phyloP scores from a whole-genome alignment of 2,888 invertebrate genomes.

The Tryphoninae sp. region DNA sequence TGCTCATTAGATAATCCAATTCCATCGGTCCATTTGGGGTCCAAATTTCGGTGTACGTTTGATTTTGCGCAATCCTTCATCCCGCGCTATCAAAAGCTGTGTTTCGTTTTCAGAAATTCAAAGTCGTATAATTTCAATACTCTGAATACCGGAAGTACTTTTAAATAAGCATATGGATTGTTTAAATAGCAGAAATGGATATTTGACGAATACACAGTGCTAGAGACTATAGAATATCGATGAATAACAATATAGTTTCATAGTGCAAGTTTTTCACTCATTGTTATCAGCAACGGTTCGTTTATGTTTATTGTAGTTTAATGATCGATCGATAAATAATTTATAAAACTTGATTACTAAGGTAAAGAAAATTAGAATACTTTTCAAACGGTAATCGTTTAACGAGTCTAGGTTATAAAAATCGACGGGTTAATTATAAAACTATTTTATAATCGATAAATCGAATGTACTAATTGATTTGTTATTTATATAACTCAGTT shows the following conservation, averaged over 20 bases:
- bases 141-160: neutral
- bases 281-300: neutral
- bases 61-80: neutral
- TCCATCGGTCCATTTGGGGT: neutral
- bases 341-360: neutral
- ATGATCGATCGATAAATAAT: neutral
- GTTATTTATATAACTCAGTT: too few relatives aligned
- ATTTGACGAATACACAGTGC: neutral
- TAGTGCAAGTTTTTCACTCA: too few relatives aligned
- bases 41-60: neutral
- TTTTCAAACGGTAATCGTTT: too few relatives aligned
- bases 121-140: neutral
- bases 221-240: neutral
- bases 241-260: too few relatives aligned
- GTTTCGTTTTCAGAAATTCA: neutral
- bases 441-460: constrained; percentile 59
- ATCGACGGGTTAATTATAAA: neutral
- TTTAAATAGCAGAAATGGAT: constrained; percentile 61
- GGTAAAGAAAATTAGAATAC: too few relatives aligned
- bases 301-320: neutral
- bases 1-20: neutral
- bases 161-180: neutral
- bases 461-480: constrained; percentile 49
- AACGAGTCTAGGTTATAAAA: neutral
- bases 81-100: neutral